Evolutionary conservation across 2,113 vertebrate genomes (phyloP).

Genomic region (Marcusenius ussheri): DNA sequence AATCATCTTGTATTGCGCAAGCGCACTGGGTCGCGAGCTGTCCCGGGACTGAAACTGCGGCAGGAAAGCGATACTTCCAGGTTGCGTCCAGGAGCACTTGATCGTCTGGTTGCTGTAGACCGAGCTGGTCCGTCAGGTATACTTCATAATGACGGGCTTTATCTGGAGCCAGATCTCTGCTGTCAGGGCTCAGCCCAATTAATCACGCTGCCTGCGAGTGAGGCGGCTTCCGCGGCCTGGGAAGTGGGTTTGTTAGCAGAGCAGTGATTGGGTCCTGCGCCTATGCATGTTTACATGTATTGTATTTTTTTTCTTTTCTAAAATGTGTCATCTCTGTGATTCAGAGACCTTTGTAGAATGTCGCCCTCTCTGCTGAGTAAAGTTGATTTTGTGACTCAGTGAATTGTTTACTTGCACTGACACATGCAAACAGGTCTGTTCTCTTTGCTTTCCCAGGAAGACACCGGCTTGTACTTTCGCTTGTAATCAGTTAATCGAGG

Average conservation of each 20-base stretch:
- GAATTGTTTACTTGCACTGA: background rate
- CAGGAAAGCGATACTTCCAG: slow-evolving; percentile 18
- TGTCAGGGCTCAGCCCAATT: background rate
- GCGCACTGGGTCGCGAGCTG: background rate
- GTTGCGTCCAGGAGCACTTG: background rate
- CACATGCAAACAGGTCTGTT: background rate
- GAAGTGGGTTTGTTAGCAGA: slow-evolving; percentile 4
- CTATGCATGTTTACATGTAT: background rate
- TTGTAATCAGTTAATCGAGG: background rate
- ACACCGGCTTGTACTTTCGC: background rate
- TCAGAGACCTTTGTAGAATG: background rate
- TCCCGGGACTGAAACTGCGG: background rate
- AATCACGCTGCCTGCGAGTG: background rate
- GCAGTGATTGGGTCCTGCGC: background rate
- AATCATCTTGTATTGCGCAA: background rate
- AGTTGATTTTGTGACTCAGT: background rate
- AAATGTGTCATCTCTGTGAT: background rate
- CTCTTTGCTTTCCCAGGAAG: background rate
- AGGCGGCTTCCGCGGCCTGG: background rate
- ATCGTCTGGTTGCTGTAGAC: background rate
- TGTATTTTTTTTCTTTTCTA: background rate
- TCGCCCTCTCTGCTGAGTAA: background rate
- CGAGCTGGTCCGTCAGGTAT: slow-evolving; percentile 18
- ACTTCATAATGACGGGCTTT: slow-evolving; percentile 7
- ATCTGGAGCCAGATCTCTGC: slow-evolving; percentile 17